Base-by-base conservation (phyloP, 2,888 invertebrate species). In the Petrolisthes cinctipes region DNA sequence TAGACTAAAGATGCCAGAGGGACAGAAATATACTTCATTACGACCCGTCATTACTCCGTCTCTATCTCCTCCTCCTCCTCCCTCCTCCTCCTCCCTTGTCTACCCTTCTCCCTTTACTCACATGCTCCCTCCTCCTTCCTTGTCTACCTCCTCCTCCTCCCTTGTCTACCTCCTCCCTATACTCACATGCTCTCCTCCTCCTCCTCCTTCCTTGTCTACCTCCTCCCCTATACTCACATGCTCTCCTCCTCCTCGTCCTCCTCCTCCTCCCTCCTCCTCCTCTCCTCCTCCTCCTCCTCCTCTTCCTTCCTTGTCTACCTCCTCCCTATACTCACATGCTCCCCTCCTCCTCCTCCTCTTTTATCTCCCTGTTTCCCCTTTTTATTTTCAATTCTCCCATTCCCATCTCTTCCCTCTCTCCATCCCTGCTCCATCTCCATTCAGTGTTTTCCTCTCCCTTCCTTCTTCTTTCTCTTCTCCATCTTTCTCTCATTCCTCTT, bases 1-100 rank as follows among this genome's bases (percentile, higher is more conserved):
- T 51, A 83, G 56, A 73, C 82, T 83, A 83, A 83, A 71, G 82
- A 56, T 83, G 73, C 56, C 73, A 11, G n/a, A n/a, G 81, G 66
- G 66, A 23, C 37, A 37, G 81, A 66, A 66, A 66, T 66, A 51
- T 54, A 66, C 66, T 81, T 81, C 81, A 81, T 81, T 81, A 81
- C 37, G 61, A 66, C 37, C 57, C 37, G 81, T 81, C 81, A 81
- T 9, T 17, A 7, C 57, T 20, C 57, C 76, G 6, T n/a, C n/a
- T 73, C 54, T n/a, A 51, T 5, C 11, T n/a, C 14, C 78, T n/a
- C 11, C 0, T 57, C 66, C 68, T n/a, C 4, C 61, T 37, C 57
- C 23, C 23, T 17, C 51, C 61, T 11, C 78, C 4, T 7, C 5
- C 14, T 17, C 51, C 37, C 78, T 78, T 75, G 20, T 23, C n/a